Conservation (phyloP, 35 echinoderm and acorn worm genomes). For the Apostichopus parvimensis region DNA sequence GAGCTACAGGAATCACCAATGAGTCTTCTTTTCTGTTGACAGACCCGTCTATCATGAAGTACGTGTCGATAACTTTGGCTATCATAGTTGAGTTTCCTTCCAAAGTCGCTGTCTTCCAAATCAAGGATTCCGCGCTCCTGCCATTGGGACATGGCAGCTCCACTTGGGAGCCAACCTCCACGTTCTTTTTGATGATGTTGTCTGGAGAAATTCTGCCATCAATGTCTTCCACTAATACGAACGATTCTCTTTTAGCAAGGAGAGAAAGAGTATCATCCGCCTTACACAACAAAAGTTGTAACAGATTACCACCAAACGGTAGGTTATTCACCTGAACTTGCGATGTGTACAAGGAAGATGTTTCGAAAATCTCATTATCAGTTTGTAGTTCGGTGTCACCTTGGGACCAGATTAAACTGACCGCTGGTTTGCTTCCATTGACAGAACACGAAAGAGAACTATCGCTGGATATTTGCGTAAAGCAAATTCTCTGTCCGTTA, state of each 20-base stretch:
- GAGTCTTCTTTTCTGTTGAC: neutral
- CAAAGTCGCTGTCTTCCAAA: neutral
- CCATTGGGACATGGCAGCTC: neutral
- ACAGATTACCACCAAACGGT: neutral
- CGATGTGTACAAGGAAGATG: neutral
- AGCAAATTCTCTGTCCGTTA: neutral
- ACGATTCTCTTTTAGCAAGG: neutral
- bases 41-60: neutral
- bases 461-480: neutral
- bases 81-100: neutral
- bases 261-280: neutral
- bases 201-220: neutral
- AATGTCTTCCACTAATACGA: neutral
- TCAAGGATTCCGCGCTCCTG: neutral
- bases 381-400: neutral
- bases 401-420: neutral
- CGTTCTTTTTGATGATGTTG: neutral
- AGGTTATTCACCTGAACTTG: neutral
- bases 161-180: neutral
- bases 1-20: neutral
- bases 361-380: neutral
- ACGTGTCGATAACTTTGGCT: neutral
- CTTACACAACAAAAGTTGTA: constrained; percentile 12
- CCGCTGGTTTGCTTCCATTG: neutral
- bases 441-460: neutral